Evolutionary conservation across 2,888 invertebrate genomes (phyloP), one percentile per base, ranked within the genome.

Genomic region (Tenthredo mesomela): DNA sequence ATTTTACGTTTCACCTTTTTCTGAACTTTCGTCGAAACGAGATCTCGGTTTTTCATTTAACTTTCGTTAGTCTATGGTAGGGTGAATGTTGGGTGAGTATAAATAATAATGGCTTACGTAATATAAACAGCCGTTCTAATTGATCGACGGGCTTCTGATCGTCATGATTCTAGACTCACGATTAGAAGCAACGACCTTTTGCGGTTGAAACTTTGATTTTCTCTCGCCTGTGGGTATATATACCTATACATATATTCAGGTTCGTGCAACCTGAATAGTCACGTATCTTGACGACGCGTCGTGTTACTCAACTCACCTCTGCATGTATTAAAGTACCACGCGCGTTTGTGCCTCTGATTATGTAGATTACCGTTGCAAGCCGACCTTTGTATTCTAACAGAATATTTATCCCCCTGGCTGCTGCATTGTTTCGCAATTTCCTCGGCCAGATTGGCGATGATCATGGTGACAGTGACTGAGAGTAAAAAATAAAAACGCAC

Each of bases 391-490:
- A 82, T 82, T 67, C 25, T 33, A 82, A 47, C 65, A 29, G 82
- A 82, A 82, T 82, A 82, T 67, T 80, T 80, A 80, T 61, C 67
- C 82, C 2, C 15, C 37, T 3, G 80, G 80, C 61, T 61, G 21
- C 10, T 37, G 61, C 61, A 65, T 80, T 40, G 80, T 82, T 67
- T 67, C 50, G 47, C 58, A 80, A 80, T 80, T 80, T n/a, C 6
- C 37, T 50, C 18, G 1, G 40, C 73, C 6, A 50, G 83, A 85
- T 85, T 67, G 86, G 86, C 87, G 86, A 84, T 85, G 87, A 77
- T 77, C 77, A 12, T 10, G 77, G 77, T 54, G 77, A 77, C 77
- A 77, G 29, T 29, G 25, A 54, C n/a, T n/a, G 29, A 25, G 25
- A 61, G 25, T 25, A 25, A 25, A 25, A 5, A 6, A 37, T 2